Evolutionary conservation across 2,888 invertebrate species (phyloP).

Genomic region (Harpagoxenus sublaevis): DNA sequence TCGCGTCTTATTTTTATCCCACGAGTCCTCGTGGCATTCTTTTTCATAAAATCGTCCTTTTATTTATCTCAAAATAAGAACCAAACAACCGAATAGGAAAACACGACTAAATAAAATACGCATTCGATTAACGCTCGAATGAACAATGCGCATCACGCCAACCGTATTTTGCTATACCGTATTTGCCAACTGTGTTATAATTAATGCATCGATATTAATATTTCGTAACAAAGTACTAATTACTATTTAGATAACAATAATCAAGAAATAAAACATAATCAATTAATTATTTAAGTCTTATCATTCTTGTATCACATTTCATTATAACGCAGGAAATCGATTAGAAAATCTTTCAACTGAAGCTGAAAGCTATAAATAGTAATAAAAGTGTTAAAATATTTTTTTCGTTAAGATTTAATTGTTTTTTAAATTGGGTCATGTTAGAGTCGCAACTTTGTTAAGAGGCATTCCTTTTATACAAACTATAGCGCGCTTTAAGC

Average conservation of each 20-base stretch:
- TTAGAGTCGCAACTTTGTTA: neutral
- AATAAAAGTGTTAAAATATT: neutral
- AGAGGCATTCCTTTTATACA: neutral
- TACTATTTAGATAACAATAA: neutral
- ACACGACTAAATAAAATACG: constrained; percentile 72
- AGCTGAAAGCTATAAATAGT: neutral
- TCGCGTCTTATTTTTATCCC: constrained; percentile 46
- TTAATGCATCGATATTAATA: constrained; percentile 5
- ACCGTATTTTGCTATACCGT: neutral
- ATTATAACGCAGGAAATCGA: neutral
- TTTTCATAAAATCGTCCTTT: constrained; percentile 31
- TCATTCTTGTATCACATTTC: neutral
- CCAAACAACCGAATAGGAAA: constrained; percentile 57
- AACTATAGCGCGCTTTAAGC: neutral
- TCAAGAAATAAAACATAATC: neutral
- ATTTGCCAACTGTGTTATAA: neutral
- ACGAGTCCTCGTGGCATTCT: constrained; percentile 29
- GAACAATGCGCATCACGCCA: constrained; percentile 63
- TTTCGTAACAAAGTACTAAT: neutral
- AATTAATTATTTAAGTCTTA: neutral
- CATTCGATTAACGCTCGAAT: constrained; percentile 72
- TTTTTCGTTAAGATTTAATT: neutral
- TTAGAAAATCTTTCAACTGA: neutral
- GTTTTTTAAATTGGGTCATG: neutral
- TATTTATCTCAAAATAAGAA: constrained; percentile 62